Evolutionary conservation across 2,888 invertebrate genomes (phyloP).

Genomic region (Hyppa rectilinea): DNA sequence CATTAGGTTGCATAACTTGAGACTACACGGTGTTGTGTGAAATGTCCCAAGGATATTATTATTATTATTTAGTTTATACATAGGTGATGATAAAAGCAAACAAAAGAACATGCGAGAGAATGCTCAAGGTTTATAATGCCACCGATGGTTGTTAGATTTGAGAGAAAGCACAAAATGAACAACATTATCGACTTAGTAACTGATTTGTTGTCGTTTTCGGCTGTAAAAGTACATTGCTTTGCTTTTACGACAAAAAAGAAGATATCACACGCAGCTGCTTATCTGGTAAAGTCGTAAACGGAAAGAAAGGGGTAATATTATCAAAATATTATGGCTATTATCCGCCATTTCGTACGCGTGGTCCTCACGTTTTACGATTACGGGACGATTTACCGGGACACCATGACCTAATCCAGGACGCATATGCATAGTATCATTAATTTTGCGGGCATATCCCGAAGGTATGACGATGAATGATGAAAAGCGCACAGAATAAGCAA

Average conservation of each 20-base stretch:
- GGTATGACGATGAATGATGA: background rate
- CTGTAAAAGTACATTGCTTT: slow-evolving; percentile 13
- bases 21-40: too few species aligned
- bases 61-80: too few species aligned
- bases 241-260: slow-evolving; percentile 41
- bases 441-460: background rate
- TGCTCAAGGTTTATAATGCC: background rate
- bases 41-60: too few species aligned
- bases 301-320: slow-evolving; percentile 50
- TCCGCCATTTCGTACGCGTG: slow-evolving; percentile 17
- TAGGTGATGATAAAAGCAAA: background rate
- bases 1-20: too few species aligned
- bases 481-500: background rate
- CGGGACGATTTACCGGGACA: slow-evolving; percentile 18
- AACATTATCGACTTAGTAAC: background rate
- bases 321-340: slow-evolving; percentile 56
- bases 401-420: slow-evolving; percentile 20
- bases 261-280: slow-evolving; percentile 42
- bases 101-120: background rate
- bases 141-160: background rate
- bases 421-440: slow-evolving; percentile 1
- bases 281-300: slow-evolving; percentile 54
- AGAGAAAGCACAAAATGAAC: slow-evolving; percentile 8
- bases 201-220: slow-evolving; percentile 29
- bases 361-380: slow-evolving; percentile 44